Evolutionary conservation across 2,113 vertebrate genomes (phyloP).

Genomic region (Corythornis cristatus): DNA sequence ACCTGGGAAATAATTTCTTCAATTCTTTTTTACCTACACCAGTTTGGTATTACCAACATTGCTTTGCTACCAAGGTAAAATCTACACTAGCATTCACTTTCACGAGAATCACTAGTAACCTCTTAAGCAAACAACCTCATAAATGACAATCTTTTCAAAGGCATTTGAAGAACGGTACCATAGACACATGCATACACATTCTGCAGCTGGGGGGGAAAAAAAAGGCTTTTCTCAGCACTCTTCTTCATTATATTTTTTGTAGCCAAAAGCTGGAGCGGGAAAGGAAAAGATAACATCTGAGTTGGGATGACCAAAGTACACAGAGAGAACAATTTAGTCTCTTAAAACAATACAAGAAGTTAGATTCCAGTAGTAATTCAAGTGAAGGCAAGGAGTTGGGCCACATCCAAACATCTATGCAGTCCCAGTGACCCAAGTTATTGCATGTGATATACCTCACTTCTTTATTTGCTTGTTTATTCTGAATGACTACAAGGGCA

Average conservation of each 20-base stretch:
- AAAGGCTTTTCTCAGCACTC: neutral
- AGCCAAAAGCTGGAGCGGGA: constrained; percentile 52
- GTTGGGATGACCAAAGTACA: constrained; percentile 63
- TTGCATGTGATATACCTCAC: constrained; percentile 46
- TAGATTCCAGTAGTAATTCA: constrained; percentile 62
- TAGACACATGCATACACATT: neutral
- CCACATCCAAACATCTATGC: constrained; percentile 20
- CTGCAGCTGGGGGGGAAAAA: neutral
- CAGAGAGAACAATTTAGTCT: constrained; percentile 52
- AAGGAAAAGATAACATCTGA: constrained; percentile 64
- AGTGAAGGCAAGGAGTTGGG: constrained; percentile 39
- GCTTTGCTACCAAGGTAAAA: neutral
- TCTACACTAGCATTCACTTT: neutral
- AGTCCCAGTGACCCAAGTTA: constrained; percentile 30
- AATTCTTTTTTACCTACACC: neutral
- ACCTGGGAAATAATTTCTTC: neutral
- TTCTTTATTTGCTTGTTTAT: constrained; percentile 52
- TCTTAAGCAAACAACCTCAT: neutral
- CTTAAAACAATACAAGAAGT: constrained; percentile 57
- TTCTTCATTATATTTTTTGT: neutral
- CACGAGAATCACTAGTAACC: neutral
- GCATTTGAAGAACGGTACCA: neutral
- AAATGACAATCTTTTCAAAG: neutral
- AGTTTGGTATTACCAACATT: neutral
- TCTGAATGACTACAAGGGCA: neutral